phyloP scores from a whole-genome alignment of 1,140 invertebrate species.

The Tribolium madens region DNA sequence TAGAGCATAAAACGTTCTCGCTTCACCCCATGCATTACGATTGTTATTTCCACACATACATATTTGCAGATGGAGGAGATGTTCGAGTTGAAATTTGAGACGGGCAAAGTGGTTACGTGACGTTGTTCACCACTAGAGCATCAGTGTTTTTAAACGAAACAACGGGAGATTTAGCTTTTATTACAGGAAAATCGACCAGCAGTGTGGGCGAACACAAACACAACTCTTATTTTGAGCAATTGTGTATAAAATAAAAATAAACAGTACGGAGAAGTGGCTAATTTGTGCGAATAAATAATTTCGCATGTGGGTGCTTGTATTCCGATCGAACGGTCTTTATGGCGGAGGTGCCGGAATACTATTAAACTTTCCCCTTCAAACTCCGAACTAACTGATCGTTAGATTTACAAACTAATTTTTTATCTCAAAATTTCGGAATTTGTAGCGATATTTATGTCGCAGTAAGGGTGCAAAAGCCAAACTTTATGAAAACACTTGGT shows the following conservation, averaged over 20 bases:
- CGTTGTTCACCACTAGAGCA: background rate
- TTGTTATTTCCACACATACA: slow-evolving; percentile 15
- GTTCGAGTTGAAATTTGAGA: background rate
- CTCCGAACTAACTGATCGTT: background rate
- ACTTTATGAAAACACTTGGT: background rate
- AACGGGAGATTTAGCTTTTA: background rate
- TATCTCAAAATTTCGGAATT: background rate
- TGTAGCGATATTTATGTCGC: background rate
- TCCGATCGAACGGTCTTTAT: too few relatives aligned
- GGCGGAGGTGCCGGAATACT: too few relatives aligned
- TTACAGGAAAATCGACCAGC: too few relatives aligned
- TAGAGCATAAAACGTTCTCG: slow-evolving; percentile 17
- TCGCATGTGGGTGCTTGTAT: too few relatives aligned
- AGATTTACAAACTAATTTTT: background rate
- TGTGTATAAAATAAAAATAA: background rate
- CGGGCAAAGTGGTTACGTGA: slow-evolving; percentile 34
- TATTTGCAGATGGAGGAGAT: slow-evolving; percentile 3
- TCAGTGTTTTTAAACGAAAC: slow-evolving; percentile 29
- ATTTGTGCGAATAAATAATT: too few relatives aligned
- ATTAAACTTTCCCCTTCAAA: too few relatives aligned
- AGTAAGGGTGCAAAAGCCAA: background rate
- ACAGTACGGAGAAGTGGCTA: background rate
- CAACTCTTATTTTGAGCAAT: background rate
- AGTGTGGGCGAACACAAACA: too few relatives aligned
- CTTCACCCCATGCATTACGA: slow-evolving; percentile 15